Percentiles rank a stretch among this genome's conserved stretches.
These are phyloP conservation scores for Meriones psammophilus DNA, from an alignment of 2,797 vertebrate species.

Conservation along the genomic window DNA sequence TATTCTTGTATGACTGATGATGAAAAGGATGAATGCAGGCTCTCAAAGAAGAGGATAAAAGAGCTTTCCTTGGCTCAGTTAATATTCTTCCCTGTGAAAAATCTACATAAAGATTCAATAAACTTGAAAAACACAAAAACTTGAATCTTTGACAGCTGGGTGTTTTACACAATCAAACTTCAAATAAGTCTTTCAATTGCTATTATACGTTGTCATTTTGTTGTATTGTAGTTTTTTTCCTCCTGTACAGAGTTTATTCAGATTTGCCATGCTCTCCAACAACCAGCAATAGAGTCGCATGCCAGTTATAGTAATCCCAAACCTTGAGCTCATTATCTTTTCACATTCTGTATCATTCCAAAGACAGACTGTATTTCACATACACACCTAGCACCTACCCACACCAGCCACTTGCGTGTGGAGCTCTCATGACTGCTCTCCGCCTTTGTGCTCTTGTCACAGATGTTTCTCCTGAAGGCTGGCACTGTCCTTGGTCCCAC, in stretches of 20 bases:
- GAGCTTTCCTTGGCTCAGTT: constrained; percentile 55
- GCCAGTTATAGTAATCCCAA: constrained; percentile 42
- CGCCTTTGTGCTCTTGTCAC: not conserved
- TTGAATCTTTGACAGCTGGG: constrained; percentile 74
- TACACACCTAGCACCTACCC: not conserved
- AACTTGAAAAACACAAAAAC: constrained; percentile 73
- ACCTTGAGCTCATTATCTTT: constrained; percentile 57
- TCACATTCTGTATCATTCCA: not conserved
- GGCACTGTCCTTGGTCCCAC: not conserved
- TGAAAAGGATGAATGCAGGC: constrained; percentile 81
- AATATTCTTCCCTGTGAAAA: constrained; percentile 67
- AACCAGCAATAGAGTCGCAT: constrained; percentile 53
- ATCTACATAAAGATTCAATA: constrained; percentile 77
- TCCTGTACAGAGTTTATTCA: constrained; percentile 62
- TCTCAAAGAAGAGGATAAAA: constrained; percentile 78
- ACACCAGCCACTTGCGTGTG: not conserved
- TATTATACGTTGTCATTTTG: constrained; percentile 77
- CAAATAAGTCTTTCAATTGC: constrained; percentile 77
- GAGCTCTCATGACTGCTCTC: not conserved
- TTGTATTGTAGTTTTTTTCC: constrained; percentile 21
- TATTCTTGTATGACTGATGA: constrained; percentile 71
- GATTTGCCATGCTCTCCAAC: constrained; percentile 33
- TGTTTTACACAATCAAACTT: constrained; percentile 73
- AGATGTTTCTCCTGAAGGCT: constrained; percentile 1
- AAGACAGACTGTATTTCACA: constrained; percentile 26